A percentile compares a stretch with the other conserved stretches of the same genome.
Conservation (phyloP, 2,888 invertebrate species). For the Harpalus rufipes region DNA sequence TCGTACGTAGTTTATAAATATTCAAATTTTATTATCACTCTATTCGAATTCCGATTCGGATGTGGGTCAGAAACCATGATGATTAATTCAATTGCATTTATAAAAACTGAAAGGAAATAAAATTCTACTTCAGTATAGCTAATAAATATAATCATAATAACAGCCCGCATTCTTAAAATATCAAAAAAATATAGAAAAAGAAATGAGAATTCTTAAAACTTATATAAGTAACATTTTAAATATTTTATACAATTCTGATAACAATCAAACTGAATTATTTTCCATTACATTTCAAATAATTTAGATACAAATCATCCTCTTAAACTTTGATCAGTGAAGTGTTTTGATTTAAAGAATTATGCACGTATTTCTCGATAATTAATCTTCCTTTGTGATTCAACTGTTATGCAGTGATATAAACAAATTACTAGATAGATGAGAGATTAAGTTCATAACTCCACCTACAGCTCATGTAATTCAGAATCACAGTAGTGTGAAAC, state of each 20-base stretch:
- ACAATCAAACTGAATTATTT: neutral
- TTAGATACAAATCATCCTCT: neutral
- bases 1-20: too few relatives aligned
- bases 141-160: neutral
- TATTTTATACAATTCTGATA: neutral
- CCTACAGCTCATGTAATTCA: neutral
- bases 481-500: conserved; percentile 14
- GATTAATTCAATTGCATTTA: too few relatives aligned
- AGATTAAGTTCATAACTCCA: neutral
- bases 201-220: too few relatives aligned
- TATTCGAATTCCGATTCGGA: too few relatives aligned
- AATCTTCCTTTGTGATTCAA: conserved; percentile 9
- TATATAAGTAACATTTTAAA: too few relatives aligned
- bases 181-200: too few relatives aligned
- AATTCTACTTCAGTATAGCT: neutral
- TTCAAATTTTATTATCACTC: too few relatives aligned
- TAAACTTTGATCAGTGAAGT: conserved; percentile 26
- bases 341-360: conserved; percentile 28
- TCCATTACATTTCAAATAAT: neutral
- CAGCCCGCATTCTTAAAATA: neutral
- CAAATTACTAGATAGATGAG: neutral
- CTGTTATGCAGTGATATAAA: conserved; percentile 1
- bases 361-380: conserved; percentile 42
- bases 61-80: too few relatives aligned
- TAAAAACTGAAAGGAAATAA: neutral